phyloP scores from a whole-genome alignment of 2,888 invertebrate genomes.

The Uropetala carovei region DNA sequence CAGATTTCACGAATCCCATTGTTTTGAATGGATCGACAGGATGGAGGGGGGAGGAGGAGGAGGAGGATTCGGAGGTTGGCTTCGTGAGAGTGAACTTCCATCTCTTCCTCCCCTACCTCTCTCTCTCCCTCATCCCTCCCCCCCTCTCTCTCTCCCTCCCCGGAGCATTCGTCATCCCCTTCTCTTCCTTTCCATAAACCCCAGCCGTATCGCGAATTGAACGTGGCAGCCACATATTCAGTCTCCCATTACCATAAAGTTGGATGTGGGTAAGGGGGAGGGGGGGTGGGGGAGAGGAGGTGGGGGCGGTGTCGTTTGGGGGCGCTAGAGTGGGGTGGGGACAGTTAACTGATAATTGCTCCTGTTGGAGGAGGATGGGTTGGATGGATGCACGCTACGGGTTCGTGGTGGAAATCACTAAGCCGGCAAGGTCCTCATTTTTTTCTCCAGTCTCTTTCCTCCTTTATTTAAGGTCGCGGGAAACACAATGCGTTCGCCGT shows the following conservation, averaged over 20 bases:
- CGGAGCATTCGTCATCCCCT: background rate
- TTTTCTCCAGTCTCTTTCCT: background rate
- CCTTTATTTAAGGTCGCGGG: conserved; percentile 4
- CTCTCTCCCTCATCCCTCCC: too few relatives aligned
- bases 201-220: background rate
- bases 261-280: background rate
- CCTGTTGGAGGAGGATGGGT: background rate
- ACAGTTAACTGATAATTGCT: background rate
- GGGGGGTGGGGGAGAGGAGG: too few relatives aligned
- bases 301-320: too few relatives aligned
- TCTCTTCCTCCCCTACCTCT: too few relatives aligned
- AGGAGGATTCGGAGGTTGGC: too few relatives aligned
- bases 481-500: background rate
- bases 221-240: background rate
- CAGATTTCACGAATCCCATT: conserved; percentile 3
- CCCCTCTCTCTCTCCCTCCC: too few relatives aligned
- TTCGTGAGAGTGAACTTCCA: too few relatives aligned
- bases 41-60: too few relatives aligned
- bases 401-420: background rate
- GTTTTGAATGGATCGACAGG: background rate
- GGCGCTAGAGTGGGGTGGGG: background rate
- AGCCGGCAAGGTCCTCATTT: background rate
- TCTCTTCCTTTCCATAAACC: background rate
- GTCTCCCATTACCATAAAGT: conserved; percentile 21
- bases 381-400: background rate